Evolutionary conservation across 2,113 vertebrate genomes (phyloP), one percentile per base, ranked within the genome.

Genomic region (Steatornis caripensis): DNA sequence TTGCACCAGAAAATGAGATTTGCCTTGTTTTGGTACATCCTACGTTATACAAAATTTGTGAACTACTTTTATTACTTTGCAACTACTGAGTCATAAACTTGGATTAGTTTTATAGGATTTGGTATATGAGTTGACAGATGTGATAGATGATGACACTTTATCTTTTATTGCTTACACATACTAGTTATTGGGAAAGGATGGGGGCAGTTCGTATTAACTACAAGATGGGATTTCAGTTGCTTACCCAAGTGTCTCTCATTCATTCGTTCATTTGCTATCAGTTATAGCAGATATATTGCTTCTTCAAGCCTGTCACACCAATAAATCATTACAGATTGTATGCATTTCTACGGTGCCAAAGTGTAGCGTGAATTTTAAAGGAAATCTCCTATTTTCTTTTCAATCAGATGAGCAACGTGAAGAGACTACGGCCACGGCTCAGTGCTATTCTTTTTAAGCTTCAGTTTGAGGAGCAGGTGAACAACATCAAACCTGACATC

Each of bases 381-480:
- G 97, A 98, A 97, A 98, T 98, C 89, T 98, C 93, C 87, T 95
- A 94, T 95, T 98, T 96, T 97, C 96, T 97, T 95, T 96, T 97
- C 97, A 93, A 97, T 95, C 98, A 99, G 99, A 99, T 99, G 99
- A 99, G 99, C 97, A 98, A 98, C 32, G 99, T 99, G 97, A 99
- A 99, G 98, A 98, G 98, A 84, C 98, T 99, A 46, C 98, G 96
- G 83, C 99, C 99, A 94, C 98, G 99, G 96, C 98, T 99, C 95
- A 99, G 98, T 98, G 98, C 99, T 96, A 99, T 99, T 98, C 99
- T 99, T 96, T 99, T 99, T 98, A 99, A 99, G 94, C 98, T 99
- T 89, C 99, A 99, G 98, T 99, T 99, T 97, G 99, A 99, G 93
- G 99, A 99, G 97, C 99, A 99, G 98, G 98, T 99, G 96, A 99